Conservation (phyloP, 2,113 vertebrate species). For the Mungos mungo region DNA sequence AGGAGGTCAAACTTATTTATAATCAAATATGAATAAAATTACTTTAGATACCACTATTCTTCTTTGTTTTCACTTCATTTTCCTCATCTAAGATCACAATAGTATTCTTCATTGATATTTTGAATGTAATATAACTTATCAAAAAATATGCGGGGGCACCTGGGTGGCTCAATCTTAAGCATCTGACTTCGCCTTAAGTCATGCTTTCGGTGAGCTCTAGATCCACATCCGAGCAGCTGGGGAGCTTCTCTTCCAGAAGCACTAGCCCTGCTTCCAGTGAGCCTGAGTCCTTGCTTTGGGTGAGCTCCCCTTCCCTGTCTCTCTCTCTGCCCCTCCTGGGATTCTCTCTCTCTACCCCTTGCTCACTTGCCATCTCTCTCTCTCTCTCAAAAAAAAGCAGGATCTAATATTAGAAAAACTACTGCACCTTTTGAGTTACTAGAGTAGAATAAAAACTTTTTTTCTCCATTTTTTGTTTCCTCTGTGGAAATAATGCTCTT, state of each 20-base stretch:
- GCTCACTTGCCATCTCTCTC: no score
- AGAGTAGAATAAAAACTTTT: not conserved
- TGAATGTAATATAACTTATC: not conserved
- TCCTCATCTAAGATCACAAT: not conserved
- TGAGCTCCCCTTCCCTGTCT: no score
- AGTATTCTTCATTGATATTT: conserved; percentile 5
- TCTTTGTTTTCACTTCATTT: conserved; percentile 20
- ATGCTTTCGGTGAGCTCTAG: no score
- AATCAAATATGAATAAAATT: conserved; percentile 20
- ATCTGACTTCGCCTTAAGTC: no score
- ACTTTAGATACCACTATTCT: not conserved
- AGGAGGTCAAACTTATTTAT: conserved; percentile 23
- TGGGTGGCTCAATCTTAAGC: no score
- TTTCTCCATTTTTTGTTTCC: not conserved
- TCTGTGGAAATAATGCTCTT: conserved; percentile 7
- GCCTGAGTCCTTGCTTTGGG: no score
- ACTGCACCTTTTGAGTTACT: not conserved
- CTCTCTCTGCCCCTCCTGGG: no score
- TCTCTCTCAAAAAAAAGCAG: no score
- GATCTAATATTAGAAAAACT: not conserved
- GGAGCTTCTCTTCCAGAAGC: no score
- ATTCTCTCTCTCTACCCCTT: no score
- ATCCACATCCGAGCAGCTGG: no score
- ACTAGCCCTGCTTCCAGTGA: no score
- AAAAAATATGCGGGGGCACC: not conserved